phyloP scores from a whole-genome alignment of 2,113 vertebrate species.

The Propithecus coquereli region DNA sequence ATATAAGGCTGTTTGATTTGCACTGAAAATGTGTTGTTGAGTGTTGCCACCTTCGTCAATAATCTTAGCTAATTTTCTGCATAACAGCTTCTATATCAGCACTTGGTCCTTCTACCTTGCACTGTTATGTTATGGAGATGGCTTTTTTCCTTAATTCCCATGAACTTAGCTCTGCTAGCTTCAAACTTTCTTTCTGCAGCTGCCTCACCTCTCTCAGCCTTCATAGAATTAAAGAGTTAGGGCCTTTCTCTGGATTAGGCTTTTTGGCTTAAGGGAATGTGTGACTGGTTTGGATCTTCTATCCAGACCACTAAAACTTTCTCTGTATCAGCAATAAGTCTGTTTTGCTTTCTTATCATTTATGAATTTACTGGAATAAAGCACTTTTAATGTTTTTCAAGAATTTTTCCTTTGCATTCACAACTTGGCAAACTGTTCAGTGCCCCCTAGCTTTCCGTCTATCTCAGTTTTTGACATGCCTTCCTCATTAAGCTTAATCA shows the following conservation, averaged over 20 bases:
- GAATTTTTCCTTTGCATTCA: not conserved
- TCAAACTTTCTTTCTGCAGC: not conserved
- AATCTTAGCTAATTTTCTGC: not conserved
- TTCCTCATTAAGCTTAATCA: not conserved
- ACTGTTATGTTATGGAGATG: not conserved
- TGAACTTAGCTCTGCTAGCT: not conserved
- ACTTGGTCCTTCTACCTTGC: not conserved
- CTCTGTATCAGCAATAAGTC: not conserved
- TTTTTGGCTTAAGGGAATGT: not conserved
- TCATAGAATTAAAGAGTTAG: not conserved
- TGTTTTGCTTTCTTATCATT: not conserved
- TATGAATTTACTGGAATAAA: not conserved
- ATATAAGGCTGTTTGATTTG: not conserved
- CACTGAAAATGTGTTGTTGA: not conserved
- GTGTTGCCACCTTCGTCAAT: not conserved
- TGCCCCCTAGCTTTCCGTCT: not conserved
- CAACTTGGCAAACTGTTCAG: not conserved
- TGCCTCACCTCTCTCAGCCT: not conserved
- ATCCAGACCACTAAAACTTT: not conserved
- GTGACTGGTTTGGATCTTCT: not conserved
- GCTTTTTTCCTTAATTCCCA: not conserved
- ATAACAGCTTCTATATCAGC: not conserved
- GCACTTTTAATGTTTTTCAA: not conserved
- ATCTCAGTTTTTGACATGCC: not conserved
- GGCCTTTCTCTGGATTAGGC: not conserved